Base-by-base conservation (phyloP, 2,797 vertebrate genomes). In the Microctenopoma stevenorrisi region DNA sequence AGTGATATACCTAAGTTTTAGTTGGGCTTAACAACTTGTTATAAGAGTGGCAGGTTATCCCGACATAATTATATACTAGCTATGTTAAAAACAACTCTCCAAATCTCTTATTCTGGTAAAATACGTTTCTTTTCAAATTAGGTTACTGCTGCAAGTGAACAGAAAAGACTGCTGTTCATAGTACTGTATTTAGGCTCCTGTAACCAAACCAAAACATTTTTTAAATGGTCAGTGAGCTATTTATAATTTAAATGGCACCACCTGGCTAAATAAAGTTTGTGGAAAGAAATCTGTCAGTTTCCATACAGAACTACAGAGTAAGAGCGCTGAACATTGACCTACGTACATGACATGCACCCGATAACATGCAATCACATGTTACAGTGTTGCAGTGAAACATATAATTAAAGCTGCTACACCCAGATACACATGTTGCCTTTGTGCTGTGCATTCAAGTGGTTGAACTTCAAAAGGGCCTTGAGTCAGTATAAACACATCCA, bases 361-460 rank as follows among this genome's bases (percentile, higher is more conserved):
- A 78, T 57, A 76, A 52, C 49, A 66, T 72, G 66, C 84, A 84
- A 81, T 81, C 12, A 78, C 62, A 89, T 37, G 60, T 68, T 83
- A 52, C 12, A 60, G 53, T 8, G 81, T 33, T 33, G 30, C 30
- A 33, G 30, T 33, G 30, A 33, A 33, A 33, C 30, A 79, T 64
- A 60, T 72, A 68, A 84, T 81, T 86, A 82, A 55, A 74, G 71
- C 43, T 26, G 64, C 79, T 88, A 83, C 81, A 87, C 86, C 88
- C 86, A 71, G 6, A 59, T 49, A 76, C 80, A 77, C 57, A 88
- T 75, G 74, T 64, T 76, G 53, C 51, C 38, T 26, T 59, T 62
- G 54, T 59, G 57, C 22, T 2, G 9, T 57, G 22, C 15, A 28
- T 67, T 77, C 28, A 49, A 70, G 78, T 62, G 70, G 72, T 68